Base-by-base conservation (phyloP, 2,888 invertebrate genomes). In the Sinodicranocentrus sp. region DNA sequence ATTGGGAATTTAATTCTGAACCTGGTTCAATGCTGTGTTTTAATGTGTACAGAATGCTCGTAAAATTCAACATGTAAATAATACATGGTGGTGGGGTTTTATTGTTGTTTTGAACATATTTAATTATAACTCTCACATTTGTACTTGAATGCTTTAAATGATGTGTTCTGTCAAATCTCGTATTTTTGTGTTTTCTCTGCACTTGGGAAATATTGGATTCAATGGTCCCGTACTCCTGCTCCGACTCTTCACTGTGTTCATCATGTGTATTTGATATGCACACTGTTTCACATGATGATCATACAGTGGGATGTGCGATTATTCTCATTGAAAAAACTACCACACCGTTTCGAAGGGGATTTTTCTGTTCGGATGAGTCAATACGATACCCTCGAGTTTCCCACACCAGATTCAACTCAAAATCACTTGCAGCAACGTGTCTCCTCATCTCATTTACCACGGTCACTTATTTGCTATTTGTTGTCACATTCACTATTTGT, bases 301-400 rank as follows among this genome's bases (percentile, higher is more conserved):
- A 19, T 19, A 44, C 39, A 87, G 88, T 88, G 83, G 87, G 87
- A 65, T 78, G 85, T 39, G 75, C 87, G 70, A 85, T 88, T 84
- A 73, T 87, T 21, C 85, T 87, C 54, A 87, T 88, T 85, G 84
- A 87, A 85, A 87, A 86, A 75, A 84, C 82, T 44, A 73, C 83
- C 15, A 84, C 80, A 54, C 88, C 88, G 23, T 86, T 84, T 70
- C 84, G 88, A 44, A 79, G 94, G 92, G 91, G 92, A 92, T 90
- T 98, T 94, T 92, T 92, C 91, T 93, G 93, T 89, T 91, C 92
- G 89, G 93, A 93, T 89, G 91, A 92, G 84, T 90, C 91, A 71
- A 91, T 93, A 63, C 90, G 90, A 79, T 91, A 92, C 87, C 92
- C 92, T 15, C 91, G 90, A 86, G 89, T 90, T 68, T 88, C 57